These are phyloP conservation scores for Pempheris klunzingeri DNA, from an alignment of 2,797 vertebrate genomes.

Conservation along the genomic window DNA sequence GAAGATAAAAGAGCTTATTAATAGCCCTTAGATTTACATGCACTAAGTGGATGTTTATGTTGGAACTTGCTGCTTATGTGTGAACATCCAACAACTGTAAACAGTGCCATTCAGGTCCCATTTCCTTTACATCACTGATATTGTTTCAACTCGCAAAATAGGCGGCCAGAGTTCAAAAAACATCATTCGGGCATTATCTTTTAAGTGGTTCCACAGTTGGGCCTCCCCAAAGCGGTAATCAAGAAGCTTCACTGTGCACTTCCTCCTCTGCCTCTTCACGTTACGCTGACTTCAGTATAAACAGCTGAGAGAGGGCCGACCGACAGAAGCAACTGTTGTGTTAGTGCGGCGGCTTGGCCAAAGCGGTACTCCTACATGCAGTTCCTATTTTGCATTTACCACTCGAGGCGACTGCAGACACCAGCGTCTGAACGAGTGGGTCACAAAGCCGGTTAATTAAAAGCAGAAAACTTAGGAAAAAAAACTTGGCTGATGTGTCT, in stretches of 20 bases:
- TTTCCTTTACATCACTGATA: conserved; percentile 91
- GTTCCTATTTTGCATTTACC: conserved; percentile 25
- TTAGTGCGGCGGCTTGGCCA: conserved; percentile 15
- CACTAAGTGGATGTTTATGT: conserved; percentile 89
- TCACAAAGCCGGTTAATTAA: background rate
- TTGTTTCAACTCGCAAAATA: conserved; percentile 85
- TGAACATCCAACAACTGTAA: conserved; percentile 90
- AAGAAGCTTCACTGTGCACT: conserved; percentile 80
- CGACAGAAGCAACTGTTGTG: conserved; percentile 51
- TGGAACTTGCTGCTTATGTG: conserved; percentile 90
- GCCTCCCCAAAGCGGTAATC: conserved; percentile 83
- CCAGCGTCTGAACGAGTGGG: background rate
- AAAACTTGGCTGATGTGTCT: background rate
- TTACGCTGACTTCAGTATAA: conserved; percentile 81
- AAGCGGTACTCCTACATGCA: background rate
- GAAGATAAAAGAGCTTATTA: conserved; percentile 90
- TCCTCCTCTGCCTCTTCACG: conserved; percentile 79
- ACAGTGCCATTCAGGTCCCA: conserved; percentile 88
- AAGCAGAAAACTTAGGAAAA: conserved; percentile 2
- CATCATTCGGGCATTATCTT: conserved; percentile 85
- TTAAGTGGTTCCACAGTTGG: conserved; percentile 85
- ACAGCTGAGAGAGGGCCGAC: conserved; percentile 65
- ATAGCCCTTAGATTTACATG: conserved; percentile 89
- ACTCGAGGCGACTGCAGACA: conserved; percentile 11
- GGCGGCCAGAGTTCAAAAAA: conserved; percentile 84